These are phyloP conservation scores for Condylura cristata DNA, from an alignment of 2,113 vertebrate genomes.

Conservation along the genomic window DNA sequence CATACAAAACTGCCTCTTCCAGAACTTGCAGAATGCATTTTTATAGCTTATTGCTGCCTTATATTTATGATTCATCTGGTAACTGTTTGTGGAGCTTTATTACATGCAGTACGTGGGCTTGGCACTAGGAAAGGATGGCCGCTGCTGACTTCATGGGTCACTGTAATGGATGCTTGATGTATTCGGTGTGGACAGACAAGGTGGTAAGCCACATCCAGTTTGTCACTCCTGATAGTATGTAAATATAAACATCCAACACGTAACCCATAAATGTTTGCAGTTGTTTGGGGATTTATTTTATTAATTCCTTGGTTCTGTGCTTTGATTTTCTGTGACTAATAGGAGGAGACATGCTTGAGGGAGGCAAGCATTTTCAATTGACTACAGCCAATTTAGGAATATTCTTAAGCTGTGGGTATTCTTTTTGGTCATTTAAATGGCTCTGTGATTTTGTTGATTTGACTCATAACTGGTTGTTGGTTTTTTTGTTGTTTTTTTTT, in stretches of 20 bases:
- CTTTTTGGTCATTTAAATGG: constrained; percentile 39
- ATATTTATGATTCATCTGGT: background rate
- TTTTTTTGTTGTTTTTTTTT: constrained; percentile 48
- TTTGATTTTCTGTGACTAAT: constrained; percentile 16
- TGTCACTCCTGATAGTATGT: background rate
- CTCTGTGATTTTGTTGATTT: constrained; percentile 24
- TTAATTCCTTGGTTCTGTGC: background rate
- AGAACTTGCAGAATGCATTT: background rate
- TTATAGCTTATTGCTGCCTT: background rate
- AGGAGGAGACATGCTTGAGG: background rate
- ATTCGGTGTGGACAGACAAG: background rate
- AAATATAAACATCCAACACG: background rate
- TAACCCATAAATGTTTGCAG: background rate
- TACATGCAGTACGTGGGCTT: no score
- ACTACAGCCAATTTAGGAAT: background rate
- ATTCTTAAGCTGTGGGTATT: background rate
- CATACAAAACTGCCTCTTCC: background rate
- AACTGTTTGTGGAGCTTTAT: background rate
- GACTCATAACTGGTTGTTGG: constrained; percentile 46
- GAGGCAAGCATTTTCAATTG: background rate
- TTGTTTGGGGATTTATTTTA: background rate
- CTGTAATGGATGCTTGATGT: background rate
- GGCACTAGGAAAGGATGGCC: background rate
- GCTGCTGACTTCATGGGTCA: background rate
- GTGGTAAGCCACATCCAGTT: background rate